Conservation (phyloP, 2,113 vertebrate species). For the Tachuris rubrigastra region DNA sequence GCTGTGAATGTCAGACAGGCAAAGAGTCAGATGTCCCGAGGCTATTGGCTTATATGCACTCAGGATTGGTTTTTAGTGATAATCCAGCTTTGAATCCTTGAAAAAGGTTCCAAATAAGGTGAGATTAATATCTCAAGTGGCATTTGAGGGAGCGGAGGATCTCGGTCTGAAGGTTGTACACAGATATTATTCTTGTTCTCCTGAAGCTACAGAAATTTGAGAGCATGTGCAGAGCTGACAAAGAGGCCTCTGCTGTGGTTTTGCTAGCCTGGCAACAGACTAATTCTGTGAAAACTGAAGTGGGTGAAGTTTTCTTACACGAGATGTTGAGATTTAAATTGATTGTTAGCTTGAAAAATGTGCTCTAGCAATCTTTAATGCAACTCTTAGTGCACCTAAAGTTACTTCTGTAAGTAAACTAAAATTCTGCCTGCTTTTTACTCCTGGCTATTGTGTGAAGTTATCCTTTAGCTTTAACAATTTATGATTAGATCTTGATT, state of each 20-base stretch:
- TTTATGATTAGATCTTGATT: neutral
- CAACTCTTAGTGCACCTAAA: neutral
- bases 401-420: neutral
- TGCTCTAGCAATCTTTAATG: neutral
- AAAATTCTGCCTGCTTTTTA: neutral
- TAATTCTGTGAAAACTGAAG: neutral
- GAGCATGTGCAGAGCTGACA: neutral
- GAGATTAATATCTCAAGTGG: neutral
- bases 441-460: neutral
- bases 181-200: neutral
- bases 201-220: neutral
- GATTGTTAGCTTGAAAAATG: neutral
- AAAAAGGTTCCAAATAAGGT: neutral
- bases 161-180: neutral
- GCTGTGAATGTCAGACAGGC: neutral
- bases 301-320: neutral
- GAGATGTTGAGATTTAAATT: neutral
- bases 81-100: neutral
- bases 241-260: neutral
- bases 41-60: neutral
- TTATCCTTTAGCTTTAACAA: neutral
- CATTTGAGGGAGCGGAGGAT: neutral
- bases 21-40: neutral
- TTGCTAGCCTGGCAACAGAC: neutral
- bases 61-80: neutral